A percentile compares a stretch with the other conserved stretches of the same genome.
Evolutionary conservation across 2,888 invertebrate species (phyloP).

Genomic region (Lepidocyrtinus sp.): DNA sequence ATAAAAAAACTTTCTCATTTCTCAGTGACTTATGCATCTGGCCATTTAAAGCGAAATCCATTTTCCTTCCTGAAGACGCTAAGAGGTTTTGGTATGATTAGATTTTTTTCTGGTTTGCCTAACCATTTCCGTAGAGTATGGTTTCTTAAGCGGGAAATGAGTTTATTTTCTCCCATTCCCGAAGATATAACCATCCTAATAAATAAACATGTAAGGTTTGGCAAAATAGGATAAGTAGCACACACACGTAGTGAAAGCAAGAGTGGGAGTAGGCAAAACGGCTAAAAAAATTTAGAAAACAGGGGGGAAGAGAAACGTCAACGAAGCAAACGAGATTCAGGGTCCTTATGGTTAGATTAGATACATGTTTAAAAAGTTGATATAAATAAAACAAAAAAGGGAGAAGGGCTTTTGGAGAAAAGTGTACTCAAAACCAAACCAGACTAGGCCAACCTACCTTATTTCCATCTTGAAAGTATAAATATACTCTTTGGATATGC

Average conservation of each 20-base stretch:
- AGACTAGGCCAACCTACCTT: background rate
- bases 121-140: background rate
- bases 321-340: background rate
- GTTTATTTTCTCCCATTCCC: background rate
- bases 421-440: no score
- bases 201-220: background rate
- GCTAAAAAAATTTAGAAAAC: no score
- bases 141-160: background rate
- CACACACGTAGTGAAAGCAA: no score
- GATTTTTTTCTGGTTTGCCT: conserved; percentile 19
- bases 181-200: background rate
- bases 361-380: background rate
- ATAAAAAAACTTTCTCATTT: background rate
- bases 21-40: conserved; percentile 37
- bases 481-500: background rate
- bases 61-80: background rate
- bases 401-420: background rate
- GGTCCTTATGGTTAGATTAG: background rate
- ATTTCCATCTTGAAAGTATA: background rate
- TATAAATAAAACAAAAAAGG: background rate
- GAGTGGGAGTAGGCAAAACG: background rate
- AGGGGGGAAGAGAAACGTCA: background rate
- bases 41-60: conserved; percentile 40
- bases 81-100: conserved; percentile 19
- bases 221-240: background rate